These are phyloP conservation scores for Danaus chrysippus DNA, from an alignment of 2,888 invertebrate species.

Conservation along the genomic window DNA sequence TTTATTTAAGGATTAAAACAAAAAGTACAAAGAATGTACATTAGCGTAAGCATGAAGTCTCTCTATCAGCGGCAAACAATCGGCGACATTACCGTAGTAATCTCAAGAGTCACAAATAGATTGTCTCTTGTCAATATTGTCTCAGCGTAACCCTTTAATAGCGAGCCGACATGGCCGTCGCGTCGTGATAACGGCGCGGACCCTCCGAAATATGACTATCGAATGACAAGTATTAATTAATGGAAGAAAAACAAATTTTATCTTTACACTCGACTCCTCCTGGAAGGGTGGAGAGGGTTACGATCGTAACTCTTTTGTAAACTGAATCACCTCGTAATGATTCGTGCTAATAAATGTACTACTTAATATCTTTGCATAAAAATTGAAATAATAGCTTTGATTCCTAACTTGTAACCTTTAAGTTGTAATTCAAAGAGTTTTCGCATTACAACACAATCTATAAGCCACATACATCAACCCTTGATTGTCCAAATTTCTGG, in stretches of 20 bases:
- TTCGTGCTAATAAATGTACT: no score
- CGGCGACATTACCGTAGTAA: constrained; percentile 30
- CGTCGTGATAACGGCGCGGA: constrained; percentile 37
- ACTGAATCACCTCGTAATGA: background rate
- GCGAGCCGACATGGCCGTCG: constrained; percentile 38
- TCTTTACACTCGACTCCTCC: constrained; percentile 19
- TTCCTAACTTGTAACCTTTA: no score
- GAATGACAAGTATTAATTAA: constrained; percentile 65
- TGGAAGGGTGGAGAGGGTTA: background rate
- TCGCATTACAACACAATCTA: constrained; percentile 27
- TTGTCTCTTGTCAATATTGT: constrained; percentile 37
- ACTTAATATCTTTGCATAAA: no score
- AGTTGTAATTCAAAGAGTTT: constrained; percentile 9
- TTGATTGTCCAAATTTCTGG: constrained; percentile 38
- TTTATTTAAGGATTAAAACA: no score
- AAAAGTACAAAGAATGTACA: no score
- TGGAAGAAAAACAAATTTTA: constrained; percentile 28
- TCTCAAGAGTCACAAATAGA: constrained; percentile 37
- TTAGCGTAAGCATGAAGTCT: constrained; percentile 5
- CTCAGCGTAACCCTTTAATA: constrained; percentile 38
- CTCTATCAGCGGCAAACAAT: constrained; percentile 19
- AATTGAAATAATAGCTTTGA: no score
- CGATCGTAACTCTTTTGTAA: background rate
- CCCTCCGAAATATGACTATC: constrained; percentile 56
- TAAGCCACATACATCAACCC: constrained; percentile 36